Evolutionary conservation across 2,113 vertebrate species (phyloP).

Genomic region (Urocitellus parryii): DNA sequence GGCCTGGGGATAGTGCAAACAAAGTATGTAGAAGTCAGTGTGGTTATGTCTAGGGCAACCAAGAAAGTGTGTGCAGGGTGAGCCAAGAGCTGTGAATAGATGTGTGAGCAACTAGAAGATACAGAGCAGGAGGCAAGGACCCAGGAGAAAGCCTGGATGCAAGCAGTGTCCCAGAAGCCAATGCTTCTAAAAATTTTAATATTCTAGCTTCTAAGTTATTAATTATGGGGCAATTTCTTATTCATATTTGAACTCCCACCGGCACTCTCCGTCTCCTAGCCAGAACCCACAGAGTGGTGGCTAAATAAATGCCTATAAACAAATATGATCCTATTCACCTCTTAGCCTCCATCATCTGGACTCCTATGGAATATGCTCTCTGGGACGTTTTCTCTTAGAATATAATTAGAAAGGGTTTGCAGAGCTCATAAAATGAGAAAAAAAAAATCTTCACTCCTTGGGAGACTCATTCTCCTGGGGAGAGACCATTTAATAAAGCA

Average conservation of each 20-base stretch:
- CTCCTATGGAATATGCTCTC: not conserved
- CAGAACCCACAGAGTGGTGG: not conserved
- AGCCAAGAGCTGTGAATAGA: not conserved
- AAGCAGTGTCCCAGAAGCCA: not conserved
- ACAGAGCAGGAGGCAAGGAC: not conserved
- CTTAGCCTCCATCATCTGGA: not conserved
- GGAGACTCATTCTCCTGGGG: not conserved
- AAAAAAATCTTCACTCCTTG: not conserved
- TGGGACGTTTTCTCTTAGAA: slow-evolving; percentile 49
- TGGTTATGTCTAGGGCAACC: not conserved
- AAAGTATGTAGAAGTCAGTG: not conserved
- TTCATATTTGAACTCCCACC: not conserved
- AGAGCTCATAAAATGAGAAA: slow-evolving; percentile 47
- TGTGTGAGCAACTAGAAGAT: not conserved
- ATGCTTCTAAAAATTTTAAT: not conserved
- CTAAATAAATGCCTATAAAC: slow-evolving; percentile 9
- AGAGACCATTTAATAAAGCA: slow-evolving; percentile 26
- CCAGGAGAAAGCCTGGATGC: not conserved
- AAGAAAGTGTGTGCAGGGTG: not conserved
- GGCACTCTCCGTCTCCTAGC: not conserved
- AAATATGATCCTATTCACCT: not conserved
- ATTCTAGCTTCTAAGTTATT: not conserved
- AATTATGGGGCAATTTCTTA: not conserved
- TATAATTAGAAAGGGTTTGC: slow-evolving; percentile 62
- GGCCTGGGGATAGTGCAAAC: not conserved